Evolutionary conservation across 2,113 vertebrate species (phyloP), one percentile per base, ranked within the genome.

Genomic region (Solea solea): DNA sequence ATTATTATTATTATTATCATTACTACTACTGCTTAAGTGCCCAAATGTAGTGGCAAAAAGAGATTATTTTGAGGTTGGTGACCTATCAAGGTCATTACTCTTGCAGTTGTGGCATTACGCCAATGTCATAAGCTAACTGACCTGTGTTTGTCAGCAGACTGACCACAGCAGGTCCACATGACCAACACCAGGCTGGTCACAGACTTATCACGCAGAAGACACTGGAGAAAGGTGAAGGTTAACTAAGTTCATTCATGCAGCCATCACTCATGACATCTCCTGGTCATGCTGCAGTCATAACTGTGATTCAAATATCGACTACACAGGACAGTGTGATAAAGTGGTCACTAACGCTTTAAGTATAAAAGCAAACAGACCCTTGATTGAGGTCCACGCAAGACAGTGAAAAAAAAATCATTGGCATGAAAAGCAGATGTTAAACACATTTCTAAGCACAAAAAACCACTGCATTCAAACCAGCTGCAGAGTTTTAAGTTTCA

Each of bases 221-320:
- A 40, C 25, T 8, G 49, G 15, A 64, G 9, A 15, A 62, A 71
- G 13, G 67, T 64, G 63, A 78, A 75, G 80, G 80, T 76, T 81
- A 76, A 72, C 62, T 11, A 15, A 69, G 66, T 15, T 13, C 4
- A 9, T n/a, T 55, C 28, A 60, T 61, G n/a, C 6, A 41, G 34
- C 28, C 51, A n/a, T 56, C 52, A 21, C 28, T 64, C 40, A 14
- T 27, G 63, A 50, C 45, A 59, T 21, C 21, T 64, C 42, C 66
- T 2, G 34, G 15, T 61, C 55, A 53, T 21, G 34, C 27, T 51
- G 3, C 4, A 34, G 1, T 7, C 25, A 52, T 56, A 15, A 54
- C 6, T 54, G 9, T 52, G n/a, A 28, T 1, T 65, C 2, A 4
- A 62, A 21, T 65, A 9, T 55, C 44, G 46, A n/a, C 16, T n/a